phyloP scores from a whole-genome alignment of 2,797 vertebrate genomes.

The Benthosema pterotum region DNA sequence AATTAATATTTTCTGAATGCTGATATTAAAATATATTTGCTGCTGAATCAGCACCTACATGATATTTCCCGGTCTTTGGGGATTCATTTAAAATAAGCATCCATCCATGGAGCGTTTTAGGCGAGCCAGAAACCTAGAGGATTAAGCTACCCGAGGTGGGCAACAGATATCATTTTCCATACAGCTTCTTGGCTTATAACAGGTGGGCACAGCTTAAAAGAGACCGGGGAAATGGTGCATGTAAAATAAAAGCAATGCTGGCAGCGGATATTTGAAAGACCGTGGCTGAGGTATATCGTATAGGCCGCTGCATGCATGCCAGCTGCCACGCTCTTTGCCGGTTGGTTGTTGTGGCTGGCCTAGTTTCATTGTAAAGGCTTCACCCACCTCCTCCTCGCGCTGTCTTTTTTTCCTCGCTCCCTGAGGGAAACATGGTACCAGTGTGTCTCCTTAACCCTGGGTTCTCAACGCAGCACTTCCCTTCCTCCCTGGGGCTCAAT shows the following conservation, averaged over 20 bases:
- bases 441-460: conserved; percentile 63
- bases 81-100: conserved; percentile 17
- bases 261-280: conserved; percentile 46
- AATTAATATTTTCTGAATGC: neutral
- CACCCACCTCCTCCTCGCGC: conserved; percentile 65
- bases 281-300: conserved; percentile 43
- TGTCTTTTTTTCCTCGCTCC: conserved; percentile 30
- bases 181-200: conserved; percentile 26
- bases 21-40: neutral
- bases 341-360: conserved; percentile 72
- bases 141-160: neutral
- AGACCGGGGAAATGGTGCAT: conserved; percentile 55
- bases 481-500: conserved; percentile 67
- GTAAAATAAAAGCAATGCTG: conserved; percentile 61
- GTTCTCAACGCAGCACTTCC: conserved; percentile 32
- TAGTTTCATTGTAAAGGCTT: conserved; percentile 68
- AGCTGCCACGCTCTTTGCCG: conserved; percentile 61
- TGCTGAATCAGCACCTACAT: neutral
- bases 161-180: conserved; percentile 33
- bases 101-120: conserved; percentile 15
- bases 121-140: conserved; percentile 15
- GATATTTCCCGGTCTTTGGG: conserved; percentile 1
- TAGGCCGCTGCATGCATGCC: conserved; percentile 34
- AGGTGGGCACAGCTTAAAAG: conserved; percentile 48
- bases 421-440: conserved; percentile 56